Conservation (phyloP, 2,113 vertebrate genomes). For the Lucifuga dentata region DNA sequence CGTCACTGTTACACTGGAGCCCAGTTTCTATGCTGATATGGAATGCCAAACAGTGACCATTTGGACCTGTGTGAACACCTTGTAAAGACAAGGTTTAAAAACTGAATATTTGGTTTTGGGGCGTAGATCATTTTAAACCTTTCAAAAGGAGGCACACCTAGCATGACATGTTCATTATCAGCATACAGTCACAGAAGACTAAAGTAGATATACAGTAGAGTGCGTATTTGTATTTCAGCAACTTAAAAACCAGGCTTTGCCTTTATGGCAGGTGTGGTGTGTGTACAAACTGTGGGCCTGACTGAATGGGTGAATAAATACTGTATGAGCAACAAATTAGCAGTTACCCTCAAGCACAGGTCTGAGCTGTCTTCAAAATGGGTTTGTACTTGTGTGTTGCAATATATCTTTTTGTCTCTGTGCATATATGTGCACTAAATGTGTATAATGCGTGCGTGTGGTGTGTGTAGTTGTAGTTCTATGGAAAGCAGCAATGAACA, state of each 20-base stretch:
- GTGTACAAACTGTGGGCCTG: slow-evolving; percentile 47
- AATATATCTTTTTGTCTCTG: neutral
- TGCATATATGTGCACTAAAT: neutral
- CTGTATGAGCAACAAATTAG: neutral
- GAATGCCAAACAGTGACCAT: slow-evolving; percentile 33
- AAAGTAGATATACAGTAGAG: slow-evolving; percentile 22
- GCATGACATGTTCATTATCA: slow-evolving; percentile 43
- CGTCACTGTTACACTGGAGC: slow-evolving; percentile 2
- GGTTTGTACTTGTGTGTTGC: neutral
- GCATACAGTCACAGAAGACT: slow-evolving; percentile 4
- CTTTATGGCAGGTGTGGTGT: slow-evolving; percentile 46
- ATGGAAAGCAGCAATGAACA: no score
- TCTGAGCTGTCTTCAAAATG: neutral
- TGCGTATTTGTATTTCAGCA: slow-evolving; percentile 40
- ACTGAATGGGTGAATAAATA: slow-evolving; percentile 3
- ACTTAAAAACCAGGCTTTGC: slow-evolving; percentile 22
- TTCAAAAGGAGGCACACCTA: slow-evolving; percentile 35
- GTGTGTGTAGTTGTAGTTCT: slow-evolving; percentile 2
- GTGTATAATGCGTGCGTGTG: no score
- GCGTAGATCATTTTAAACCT: slow-evolving; percentile 50
- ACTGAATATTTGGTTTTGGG: slow-evolving; percentile 75
- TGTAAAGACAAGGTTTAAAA: slow-evolving; percentile 38
- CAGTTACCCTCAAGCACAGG: neutral
- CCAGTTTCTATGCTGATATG: slow-evolving; percentile 34
- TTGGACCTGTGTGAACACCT: slow-evolving; percentile 20